These are phyloP conservation scores for Apamea epomidion DNA, from an alignment of 2,888 invertebrate species.

Conservation along the genomic window DNA sequence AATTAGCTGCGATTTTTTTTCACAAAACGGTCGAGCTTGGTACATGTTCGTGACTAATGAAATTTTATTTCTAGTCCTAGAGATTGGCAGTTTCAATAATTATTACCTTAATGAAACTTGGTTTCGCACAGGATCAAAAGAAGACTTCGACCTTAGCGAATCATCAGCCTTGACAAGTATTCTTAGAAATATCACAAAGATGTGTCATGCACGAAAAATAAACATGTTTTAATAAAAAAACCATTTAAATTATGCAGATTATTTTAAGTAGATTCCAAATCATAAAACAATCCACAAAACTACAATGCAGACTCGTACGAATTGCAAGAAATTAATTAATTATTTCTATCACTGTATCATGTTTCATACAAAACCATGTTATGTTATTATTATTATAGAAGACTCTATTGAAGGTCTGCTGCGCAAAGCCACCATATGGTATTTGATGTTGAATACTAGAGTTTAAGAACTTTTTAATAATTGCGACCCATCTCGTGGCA, in stretches of 20 bases:
- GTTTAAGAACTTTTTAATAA: not conserved
- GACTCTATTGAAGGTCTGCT: not conserved
- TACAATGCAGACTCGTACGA: no score
- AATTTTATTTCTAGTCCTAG: not conserved
- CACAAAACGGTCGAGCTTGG: not conserved
- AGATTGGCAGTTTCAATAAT: conserved; percentile 29
- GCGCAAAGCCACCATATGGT: not conserved
- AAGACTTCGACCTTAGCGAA: conserved; percentile 49
- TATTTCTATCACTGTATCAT: no score
- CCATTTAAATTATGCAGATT: no score
- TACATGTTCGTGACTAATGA: conserved; percentile 10
- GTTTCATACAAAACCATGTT: not conserved
- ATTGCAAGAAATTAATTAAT: no score
- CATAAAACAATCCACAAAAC: no score
- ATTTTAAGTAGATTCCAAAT: no score
- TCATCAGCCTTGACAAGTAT: conserved; percentile 52
- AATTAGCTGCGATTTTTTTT: conserved; percentile 17
- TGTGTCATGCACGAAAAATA: conserved; percentile 44
- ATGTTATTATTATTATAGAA: not conserved
- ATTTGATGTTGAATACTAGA: not conserved
- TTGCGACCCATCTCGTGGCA: not conserved
- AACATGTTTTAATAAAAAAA: conserved; percentile 14
- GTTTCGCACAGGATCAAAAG: conserved; percentile 37
- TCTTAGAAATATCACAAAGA: conserved; percentile 40
- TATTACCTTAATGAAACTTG: conserved; percentile 11